A percentile compares a stretch with the other conserved stretches of the same genome.
Evolutionary conservation across 2,113 vertebrate species (phyloP).

Genomic region (Ictidomys tridecemlineatus): DNA sequence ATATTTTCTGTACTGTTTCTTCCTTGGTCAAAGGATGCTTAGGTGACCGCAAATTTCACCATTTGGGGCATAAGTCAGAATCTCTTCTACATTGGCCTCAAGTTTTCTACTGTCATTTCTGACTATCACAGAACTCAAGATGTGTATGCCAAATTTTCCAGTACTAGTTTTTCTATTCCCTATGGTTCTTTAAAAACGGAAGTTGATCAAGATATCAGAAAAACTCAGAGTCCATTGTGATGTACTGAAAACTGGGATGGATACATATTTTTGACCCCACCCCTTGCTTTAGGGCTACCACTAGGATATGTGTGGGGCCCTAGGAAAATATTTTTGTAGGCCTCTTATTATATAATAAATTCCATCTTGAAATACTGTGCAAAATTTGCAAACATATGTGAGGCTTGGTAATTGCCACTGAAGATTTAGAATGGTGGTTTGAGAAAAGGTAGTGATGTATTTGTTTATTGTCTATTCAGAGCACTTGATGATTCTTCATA

Average conservation of each 20-base stretch:
- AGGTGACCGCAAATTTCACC: neutral
- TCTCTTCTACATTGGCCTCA: neutral
- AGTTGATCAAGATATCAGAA: neutral
- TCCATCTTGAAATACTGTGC: neutral
- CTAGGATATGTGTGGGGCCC: too few species aligned
- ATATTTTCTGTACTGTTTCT: neutral
- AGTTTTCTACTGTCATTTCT: neutral
- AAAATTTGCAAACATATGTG: neutral
- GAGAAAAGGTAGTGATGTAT: neutral
- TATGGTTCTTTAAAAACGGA: neutral
- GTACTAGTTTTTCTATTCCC: neutral
- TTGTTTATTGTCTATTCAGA: neutral
- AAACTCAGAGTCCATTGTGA: neutral
- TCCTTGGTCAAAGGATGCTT: neutral
- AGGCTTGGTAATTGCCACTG: neutral
- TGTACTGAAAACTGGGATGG: neutral
- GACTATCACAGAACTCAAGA: neutral
- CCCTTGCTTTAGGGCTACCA: neutral
- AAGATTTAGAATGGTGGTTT: neutral
- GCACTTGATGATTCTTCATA: neutral
- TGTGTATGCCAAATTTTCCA: neutral
- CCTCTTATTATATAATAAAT: neutral
- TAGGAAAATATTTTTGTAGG: neutral
- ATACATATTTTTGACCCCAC: rapidly evolving
- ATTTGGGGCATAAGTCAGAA: neutral